Evolutionary conservation across 2,113 vertebrate species (phyloP), one percentile per base, ranked within the genome.

Genomic region (Cyprinodon tularosa): DNA sequence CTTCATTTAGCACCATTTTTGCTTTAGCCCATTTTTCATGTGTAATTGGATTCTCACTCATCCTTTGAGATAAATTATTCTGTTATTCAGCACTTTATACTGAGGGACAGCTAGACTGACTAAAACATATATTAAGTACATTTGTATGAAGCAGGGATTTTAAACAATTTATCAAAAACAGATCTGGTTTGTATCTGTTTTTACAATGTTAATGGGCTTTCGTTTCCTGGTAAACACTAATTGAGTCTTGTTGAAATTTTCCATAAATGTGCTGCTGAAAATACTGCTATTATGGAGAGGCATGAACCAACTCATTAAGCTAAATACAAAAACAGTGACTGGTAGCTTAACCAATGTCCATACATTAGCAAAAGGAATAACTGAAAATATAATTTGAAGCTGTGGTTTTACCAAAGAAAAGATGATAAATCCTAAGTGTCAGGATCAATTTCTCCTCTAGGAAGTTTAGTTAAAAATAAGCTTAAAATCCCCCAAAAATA

Each of bases 311-410:
- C 70, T 67, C 66, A 74, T 71, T 53, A 15, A 65, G 63, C 22
- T 47, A 6, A 77, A 68, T 38, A 29, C 66, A 22, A 44, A 14
- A 37, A 22, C 68, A 39, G 68, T 8, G 0, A 65, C 67, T 63
- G 68, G 71, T 76, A 62, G 71, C 84, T 76, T 81, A 66, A 73
- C 66, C 74, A 76, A 62, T 72, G 74, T 76, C 80, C 82, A 12
- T 11, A 61, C 36, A 48, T 71, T 75, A 73, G 50, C 60, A 77
- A 57, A 29, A 68, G 22, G 68, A 81, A 66, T 36, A 53, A 72
- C 72, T 75, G 71, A 62, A 85, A 81, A 44, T 37, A 44, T 60
- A 60, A 72, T 47, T 53, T 62, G 61, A 11, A 53, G 69, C 73
- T 71, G 78, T 12, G 29, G 29, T 65, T 57, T 65, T 42, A 36